Conservation (phyloP, 2,113 vertebrate genomes). For the Nothocercus julius region DNA sequence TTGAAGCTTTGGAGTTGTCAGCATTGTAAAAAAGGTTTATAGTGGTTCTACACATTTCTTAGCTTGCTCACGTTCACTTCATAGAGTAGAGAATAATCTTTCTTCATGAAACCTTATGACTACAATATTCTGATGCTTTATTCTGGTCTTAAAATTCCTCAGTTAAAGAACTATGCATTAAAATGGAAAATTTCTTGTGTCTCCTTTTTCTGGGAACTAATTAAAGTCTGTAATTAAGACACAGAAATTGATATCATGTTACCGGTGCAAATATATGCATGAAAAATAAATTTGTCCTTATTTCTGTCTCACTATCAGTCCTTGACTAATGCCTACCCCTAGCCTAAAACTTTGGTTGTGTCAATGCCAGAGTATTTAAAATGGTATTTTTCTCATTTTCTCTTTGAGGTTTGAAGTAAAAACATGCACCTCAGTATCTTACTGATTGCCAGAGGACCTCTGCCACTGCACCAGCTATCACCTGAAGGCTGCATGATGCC, state of each 20-base stretch:
- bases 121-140: not conserved
- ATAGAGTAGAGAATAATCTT: not conserved
- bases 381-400: not conserved
- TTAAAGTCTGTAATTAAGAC: not conserved
- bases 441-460: not conserved
- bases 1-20: not conserved
- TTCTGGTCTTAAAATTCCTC: not conserved
- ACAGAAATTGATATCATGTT: not conserved
- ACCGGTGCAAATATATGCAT: not conserved
- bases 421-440: not conserved
- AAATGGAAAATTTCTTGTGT: not conserved
- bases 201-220: not conserved
- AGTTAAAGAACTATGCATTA: not conserved
- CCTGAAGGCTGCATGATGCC: not conserved
- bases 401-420: not conserved
- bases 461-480: fast-evolving
- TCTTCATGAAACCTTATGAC: not conserved
- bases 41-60: not conserved
- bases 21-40: not conserved
- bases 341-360: not conserved
- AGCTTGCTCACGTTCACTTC: not conserved
- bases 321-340: not conserved
- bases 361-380: not conserved
- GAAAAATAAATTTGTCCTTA: not conserved
- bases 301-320: not conserved